A percentile compares a stretch with the other conserved stretches of the same genome.
Conservation (phyloP, 2,888 invertebrate species). For the Pinctada fucata region DNA sequence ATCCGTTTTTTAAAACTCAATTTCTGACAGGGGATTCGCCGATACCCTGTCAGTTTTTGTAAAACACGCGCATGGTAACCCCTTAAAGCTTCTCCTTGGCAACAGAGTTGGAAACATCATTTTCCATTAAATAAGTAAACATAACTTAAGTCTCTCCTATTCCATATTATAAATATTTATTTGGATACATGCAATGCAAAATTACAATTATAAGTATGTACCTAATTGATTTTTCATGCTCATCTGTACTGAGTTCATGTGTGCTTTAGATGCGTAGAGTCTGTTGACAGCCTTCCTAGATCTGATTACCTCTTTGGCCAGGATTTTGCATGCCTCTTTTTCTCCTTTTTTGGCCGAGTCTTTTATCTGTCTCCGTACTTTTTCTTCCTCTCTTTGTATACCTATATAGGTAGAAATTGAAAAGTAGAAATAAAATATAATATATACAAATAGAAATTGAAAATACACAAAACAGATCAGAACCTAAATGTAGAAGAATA, state of each 20-base stretch:
- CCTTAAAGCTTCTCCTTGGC: too few species aligned
- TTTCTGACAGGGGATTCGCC: too few species aligned
- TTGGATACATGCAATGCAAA: too few species aligned
- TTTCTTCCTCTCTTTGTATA: constrained; percentile 97
- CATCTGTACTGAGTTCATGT: constrained; percentile 95
- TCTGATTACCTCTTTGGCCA: constrained; percentile 94
- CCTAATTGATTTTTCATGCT: constrained; percentile 99
- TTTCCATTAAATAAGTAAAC: too few species aligned
- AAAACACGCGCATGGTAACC: too few species aligned
- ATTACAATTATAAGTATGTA: constrained; percentile 75
- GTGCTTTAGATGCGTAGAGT: constrained; percentile 97
- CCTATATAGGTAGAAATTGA: constrained; percentile 78
- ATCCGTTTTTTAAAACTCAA: too few species aligned
- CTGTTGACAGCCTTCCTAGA: constrained; percentile 91
- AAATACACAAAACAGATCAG: too few species aligned
- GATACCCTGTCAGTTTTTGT: too few species aligned
- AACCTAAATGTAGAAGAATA: background rate
- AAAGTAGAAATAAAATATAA: background rate
- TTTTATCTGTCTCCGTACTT: constrained; percentile 94
- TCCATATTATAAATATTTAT: too few species aligned
- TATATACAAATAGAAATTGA: too few species aligned
- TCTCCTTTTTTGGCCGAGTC: constrained; percentile 97
- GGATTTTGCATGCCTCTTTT: constrained; percentile 92
- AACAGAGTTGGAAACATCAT: too few species aligned
- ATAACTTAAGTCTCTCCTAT: too few species aligned